These are phyloP conservation scores for Palythoa grandis DNA, from an alignment of 92 coral and sea anemone genomes.

Conservation along the genomic window DNA sequence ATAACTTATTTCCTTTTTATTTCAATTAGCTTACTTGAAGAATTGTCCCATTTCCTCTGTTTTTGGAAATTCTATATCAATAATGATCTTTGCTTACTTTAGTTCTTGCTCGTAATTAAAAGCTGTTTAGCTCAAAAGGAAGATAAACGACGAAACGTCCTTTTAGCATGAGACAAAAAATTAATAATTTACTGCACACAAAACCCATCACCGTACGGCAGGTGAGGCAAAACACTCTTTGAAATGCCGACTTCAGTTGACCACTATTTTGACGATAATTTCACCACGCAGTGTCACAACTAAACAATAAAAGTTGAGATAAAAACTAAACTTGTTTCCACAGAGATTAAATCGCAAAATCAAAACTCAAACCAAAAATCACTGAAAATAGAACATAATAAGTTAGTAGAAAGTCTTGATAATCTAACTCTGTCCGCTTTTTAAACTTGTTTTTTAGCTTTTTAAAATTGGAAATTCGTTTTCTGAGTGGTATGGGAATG, in stretches of 20 bases:
- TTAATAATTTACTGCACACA: conserved; percentile 42
- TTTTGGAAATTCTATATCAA: conserved; percentile 43
- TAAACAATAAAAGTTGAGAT: conserved; percentile 34
- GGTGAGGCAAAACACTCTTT: conserved; percentile 32
- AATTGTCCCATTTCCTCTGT: conserved; percentile 44
- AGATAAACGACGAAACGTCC: conserved; percentile 46
- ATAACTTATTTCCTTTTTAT: conserved; percentile 21
- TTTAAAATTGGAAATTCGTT: background rate
- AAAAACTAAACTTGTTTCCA: conserved; percentile 19
- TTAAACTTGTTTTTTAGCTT: background rate
- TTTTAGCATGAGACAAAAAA: conserved; percentile 41
- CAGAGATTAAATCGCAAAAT: background rate
- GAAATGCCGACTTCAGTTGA: conserved; percentile 40
- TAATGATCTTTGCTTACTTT: conserved; percentile 39
- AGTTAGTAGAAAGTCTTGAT: too few species aligned
- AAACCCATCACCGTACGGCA: conserved; percentile 31
- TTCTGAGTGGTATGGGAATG: background rate
- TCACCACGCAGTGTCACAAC: conserved; percentile 38
- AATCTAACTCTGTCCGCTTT: background rate
- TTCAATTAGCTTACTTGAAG: conserved; percentile 46
- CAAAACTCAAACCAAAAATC: background rate
- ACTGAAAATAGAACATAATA: background rate
- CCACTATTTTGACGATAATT: conserved; percentile 43
- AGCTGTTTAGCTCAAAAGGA: conserved; percentile 47
- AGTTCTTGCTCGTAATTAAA: conserved; percentile 51